Base-by-base conservation (phyloP, 2,113 vertebrate genomes). In the Puma concolor region DNA sequence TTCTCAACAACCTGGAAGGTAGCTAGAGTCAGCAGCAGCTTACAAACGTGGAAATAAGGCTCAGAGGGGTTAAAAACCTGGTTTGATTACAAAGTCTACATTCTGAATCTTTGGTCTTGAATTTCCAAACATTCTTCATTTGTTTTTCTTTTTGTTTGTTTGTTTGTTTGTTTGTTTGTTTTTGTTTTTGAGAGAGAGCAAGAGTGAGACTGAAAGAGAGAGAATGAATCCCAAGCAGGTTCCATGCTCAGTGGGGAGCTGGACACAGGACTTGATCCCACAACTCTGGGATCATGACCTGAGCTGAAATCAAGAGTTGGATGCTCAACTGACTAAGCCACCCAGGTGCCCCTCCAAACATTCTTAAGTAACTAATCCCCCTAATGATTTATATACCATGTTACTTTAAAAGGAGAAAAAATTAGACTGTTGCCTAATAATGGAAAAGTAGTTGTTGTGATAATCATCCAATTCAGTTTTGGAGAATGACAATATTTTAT, bases 361-460 rank as follows among this genome's bases (percentile, higher is more conserved):
- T 60, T 60, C 57, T 60, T 63, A 81, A 57, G 23, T 72, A 77
- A 48, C 66, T 66, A 88, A 71, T 12, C 25, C 10, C 50, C 13
- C 27, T 82, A n/a, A 90, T 67, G 19, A 50, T 95, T 94, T 44
- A 57, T 14, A 87, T 2, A 54, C 25, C 44, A 79, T 21, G 2
- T 63, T 72, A 89, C 25, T 89, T 63, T 72, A 74, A 95, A 95
- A 82, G 77, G 74, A 92, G 41, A 89, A 71, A 90, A 80, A 94
- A 82, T 63, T 48, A 84, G 57, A 80, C 38, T 85, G 4, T 67
- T 83, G 79, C 19, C 41, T 85, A 82, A 60, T 60, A 91, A 83
- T 36, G 41, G 36, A 83, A 97, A 54, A 93, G 48, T 72, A 79
- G 27, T 76, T 71, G 23, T 63, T 83, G 54, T 94, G 87, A 50